A percentile compares a stretch with the other conserved stretches of the same genome.
Evolutionary conservation across 2,797 vertebrate genomes (phyloP).

Genomic region (Danio albolineatus): DNA sequence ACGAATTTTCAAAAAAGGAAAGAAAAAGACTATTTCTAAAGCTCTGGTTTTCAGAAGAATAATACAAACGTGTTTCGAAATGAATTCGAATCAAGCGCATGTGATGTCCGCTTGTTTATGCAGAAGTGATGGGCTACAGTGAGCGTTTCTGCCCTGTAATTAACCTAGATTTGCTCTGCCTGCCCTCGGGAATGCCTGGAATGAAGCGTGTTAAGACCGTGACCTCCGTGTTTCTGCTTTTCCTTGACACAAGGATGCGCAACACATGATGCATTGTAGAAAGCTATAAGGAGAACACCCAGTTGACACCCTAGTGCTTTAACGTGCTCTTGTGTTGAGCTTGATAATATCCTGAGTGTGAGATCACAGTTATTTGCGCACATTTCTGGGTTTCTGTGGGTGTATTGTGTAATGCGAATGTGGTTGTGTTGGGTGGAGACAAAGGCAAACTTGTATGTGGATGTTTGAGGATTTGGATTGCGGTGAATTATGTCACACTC

Average conservation of each 20-base stretch:
- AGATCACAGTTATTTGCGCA: conserved; percentile 67
- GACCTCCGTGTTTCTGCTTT: conserved; percentile 37
- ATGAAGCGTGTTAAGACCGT: conserved; percentile 69
- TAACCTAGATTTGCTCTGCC: conserved; percentile 72
- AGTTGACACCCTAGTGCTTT: conserved; percentile 58
- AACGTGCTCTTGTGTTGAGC: conserved; percentile 68
- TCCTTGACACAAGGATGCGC: background rate
- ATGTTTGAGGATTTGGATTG: conserved; percentile 53
- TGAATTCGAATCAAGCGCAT: background rate
- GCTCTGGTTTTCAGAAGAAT: background rate
- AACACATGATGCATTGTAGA: conserved; percentile 2
- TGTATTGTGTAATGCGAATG: conserved; percentile 71
- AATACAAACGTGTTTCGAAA: background rate
- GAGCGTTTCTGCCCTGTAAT: conserved; percentile 74
- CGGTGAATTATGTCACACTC: conserved; percentile 52
- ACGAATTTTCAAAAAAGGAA: background rate
- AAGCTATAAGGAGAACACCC: conserved; percentile 16
- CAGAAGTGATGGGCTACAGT: conserved; percentile 66
- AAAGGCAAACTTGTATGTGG: conserved; percentile 50
- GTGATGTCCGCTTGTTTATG: background rate
- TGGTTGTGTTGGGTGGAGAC: conserved; percentile 65
- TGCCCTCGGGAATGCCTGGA: conserved; percentile 80
- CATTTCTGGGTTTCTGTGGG: conserved; percentile 67
- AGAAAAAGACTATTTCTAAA: no score
- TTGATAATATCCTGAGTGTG: conserved; percentile 53